A percentile compares a stretch with the other conserved stretches of the same genome.
Evolutionary conservation across 2,113 vertebrate species (phyloP).

Genomic region (Syngnathus scovelli): DNA sequence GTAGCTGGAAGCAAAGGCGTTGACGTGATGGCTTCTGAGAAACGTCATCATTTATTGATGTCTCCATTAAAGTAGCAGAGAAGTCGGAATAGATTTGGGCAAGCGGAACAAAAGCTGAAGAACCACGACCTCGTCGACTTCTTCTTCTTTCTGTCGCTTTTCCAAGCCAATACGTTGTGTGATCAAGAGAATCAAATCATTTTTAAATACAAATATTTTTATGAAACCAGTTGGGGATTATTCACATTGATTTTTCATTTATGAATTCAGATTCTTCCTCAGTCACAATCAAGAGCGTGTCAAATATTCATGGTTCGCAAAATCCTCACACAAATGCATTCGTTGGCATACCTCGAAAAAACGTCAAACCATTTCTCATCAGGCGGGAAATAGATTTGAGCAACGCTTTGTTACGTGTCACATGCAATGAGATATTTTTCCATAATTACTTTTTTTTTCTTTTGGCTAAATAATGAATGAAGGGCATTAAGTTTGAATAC

Average conservation of each 20-base stretch:
- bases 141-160: neutral
- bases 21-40: conserved; percentile 78
- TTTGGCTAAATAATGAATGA: neutral
- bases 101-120: conserved; percentile 34
- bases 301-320: conserved; percentile 36
- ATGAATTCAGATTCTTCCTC: conserved; percentile 24
- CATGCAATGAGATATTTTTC: neutral
- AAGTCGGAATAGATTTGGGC: conserved; percentile 48
- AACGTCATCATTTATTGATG: conserved; percentile 82
- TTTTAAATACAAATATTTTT: neutral
- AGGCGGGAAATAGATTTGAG: neutral
- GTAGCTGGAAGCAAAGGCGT: conserved; percentile 69
- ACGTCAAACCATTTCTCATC: conserved; percentile 10
- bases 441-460: neutral
- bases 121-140: conserved; percentile 7
- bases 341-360: conserved; percentile 2
- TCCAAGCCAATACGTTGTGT: neutral
- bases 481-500: conserved; percentile 5
- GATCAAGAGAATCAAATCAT: neutral
- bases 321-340: conserved; percentile 17
- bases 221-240: neutral
- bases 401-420: conserved; percentile 1
- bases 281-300: conserved; percentile 22
- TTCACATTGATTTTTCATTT: conserved; percentile 18
- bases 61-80: conserved; percentile 72